phyloP scores from a whole-genome alignment of 1,140 invertebrate genomes.

The Heliconius eleuchia region DNA sequence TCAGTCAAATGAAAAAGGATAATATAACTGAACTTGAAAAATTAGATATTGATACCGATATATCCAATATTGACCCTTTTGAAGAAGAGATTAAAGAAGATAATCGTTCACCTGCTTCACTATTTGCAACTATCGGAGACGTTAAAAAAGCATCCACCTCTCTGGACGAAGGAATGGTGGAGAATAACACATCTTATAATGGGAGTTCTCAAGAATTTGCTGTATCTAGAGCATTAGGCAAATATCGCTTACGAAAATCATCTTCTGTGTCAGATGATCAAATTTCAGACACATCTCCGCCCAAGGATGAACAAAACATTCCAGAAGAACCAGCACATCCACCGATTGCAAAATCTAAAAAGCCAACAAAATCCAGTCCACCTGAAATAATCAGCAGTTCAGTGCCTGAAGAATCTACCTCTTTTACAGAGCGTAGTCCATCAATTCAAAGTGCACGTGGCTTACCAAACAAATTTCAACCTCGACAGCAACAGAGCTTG shows the following conservation, averaged over 20 bases:
- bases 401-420: constrained; percentile 72
- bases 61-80: constrained; percentile 81
- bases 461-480: constrained; percentile 82
- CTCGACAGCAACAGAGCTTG: constrained; percentile 89
- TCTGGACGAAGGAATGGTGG: constrained; percentile 82
- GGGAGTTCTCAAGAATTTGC: constrained; percentile 88
- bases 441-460: constrained; percentile 83
- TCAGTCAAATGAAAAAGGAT: constrained; percentile 77
- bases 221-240: constrained; percentile 90
- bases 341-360: constrained; percentile 59
- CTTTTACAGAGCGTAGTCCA: constrained; percentile 84
- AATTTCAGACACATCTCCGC: constrained; percentile 73
- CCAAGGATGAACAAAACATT: constrained; percentile 77
- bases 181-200: constrained; percentile 82
- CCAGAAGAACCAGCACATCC: constrained; percentile 59
- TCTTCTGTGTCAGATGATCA: constrained; percentile 86
- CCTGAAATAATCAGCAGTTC: constrained; percentile 73
- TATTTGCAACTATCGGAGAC: constrained; percentile 89
- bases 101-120: constrained; percentile 83
- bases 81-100: constrained; percentile 85
- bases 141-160: constrained; percentile 83
- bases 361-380: constrained; percentile 60
- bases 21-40: constrained; percentile 77
- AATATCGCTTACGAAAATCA: constrained; percentile 89
- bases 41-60: constrained; percentile 80